A percentile compares a stretch with the other conserved stretches of the same genome.
phyloP scores from a whole-genome alignment of 2,888 invertebrate genomes.

The Lepidonotus clava region DNA sequence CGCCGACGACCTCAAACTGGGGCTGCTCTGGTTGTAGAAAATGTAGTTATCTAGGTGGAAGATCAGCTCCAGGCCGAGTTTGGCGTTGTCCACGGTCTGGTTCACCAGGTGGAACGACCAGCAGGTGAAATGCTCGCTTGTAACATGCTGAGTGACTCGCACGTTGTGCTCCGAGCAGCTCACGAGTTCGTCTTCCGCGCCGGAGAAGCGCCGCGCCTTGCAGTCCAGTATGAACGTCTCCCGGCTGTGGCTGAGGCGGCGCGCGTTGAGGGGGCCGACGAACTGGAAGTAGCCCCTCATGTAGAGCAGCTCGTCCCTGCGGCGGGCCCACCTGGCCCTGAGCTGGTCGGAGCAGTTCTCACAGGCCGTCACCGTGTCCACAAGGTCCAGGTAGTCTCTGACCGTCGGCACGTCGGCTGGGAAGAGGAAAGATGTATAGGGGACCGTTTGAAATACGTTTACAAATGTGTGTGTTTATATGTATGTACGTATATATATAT shows the following conservation, averaged over 20 bases:
- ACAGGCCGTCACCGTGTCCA: too few relatives aligned
- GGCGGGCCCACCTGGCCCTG: too few relatives aligned
- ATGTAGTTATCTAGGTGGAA: constrained; percentile 5
- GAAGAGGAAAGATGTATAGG: too few relatives aligned
- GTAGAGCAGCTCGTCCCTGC: too few relatives aligned
- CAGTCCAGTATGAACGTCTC: background rate
- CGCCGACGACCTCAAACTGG: too few relatives aligned
- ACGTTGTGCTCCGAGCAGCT: background rate
- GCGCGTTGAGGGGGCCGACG: background rate
- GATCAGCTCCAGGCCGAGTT: background rate
- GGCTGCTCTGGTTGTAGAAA: background rate
- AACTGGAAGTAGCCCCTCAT: background rate
- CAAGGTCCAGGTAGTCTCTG: too few relatives aligned
- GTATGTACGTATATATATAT: too few relatives aligned
- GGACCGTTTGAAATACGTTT: too few relatives aligned
- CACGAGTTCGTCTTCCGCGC: background rate
- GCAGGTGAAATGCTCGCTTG: background rate
- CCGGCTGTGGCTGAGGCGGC: background rate
- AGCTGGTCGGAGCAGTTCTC: too few relatives aligned
- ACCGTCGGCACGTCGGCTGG: too few relatives aligned
- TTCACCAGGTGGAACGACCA: background rate
- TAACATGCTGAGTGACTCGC: background rate
- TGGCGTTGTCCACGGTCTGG: background rate
- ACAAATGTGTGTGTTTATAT: too few relatives aligned
- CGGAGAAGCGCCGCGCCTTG: background rate